A percentile compares a stretch with the other conserved stretches of the same genome.
Conservation (phyloP, 2,888 invertebrate genomes). For the Polydrusus tereticollis region DNA sequence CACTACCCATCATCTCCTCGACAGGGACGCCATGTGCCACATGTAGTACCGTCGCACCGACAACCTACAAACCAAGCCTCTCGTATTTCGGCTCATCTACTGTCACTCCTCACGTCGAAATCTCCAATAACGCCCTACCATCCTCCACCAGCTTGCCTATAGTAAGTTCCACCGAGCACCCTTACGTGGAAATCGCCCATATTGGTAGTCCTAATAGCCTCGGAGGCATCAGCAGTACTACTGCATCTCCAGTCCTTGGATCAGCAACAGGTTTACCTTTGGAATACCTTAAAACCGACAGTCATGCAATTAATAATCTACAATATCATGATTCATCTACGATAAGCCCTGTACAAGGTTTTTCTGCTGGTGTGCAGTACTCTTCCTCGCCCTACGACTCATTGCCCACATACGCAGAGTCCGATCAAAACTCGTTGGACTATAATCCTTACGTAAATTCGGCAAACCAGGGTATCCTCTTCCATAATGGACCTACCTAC, state of each 20-base stretch:
- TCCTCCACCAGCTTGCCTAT: constrained; percentile 37
- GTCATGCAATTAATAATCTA: constrained; percentile 28
- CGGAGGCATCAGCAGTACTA: constrained; percentile 14
- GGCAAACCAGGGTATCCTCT: constrained; percentile 59
- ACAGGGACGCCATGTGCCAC: constrained; percentile 33
- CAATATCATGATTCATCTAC: constrained; percentile 40
- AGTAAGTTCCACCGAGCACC: constrained; percentile 41
- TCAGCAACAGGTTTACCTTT: constrained; percentile 32
- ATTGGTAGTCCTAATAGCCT: constrained; percentile 23
- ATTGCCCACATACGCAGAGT: constrained; percentile 46
- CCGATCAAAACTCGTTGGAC: constrained; percentile 54
- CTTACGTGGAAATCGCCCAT: constrained; percentile 56
- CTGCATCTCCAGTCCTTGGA: constrained; percentile 18
- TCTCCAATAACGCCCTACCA: constrained; percentile 51
- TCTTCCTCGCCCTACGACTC: constrained; percentile 57
- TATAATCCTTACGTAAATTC: constrained; percentile 61
- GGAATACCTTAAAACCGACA: constrained; percentile 33
- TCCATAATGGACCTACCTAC: constrained; percentile 66
- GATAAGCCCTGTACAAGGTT: constrained; percentile 27
- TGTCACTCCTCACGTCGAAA: constrained; percentile 53
- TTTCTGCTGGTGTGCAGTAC: constrained; percentile 45
- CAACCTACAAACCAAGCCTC: constrained; percentile 42
- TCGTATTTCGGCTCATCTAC: constrained; percentile 30
- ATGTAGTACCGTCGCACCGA: constrained; percentile 27
- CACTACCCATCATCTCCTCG: constrained; percentile 42